Conservation (phyloP, 2,797 vertebrate species). For the Tapera naevia region DNA sequence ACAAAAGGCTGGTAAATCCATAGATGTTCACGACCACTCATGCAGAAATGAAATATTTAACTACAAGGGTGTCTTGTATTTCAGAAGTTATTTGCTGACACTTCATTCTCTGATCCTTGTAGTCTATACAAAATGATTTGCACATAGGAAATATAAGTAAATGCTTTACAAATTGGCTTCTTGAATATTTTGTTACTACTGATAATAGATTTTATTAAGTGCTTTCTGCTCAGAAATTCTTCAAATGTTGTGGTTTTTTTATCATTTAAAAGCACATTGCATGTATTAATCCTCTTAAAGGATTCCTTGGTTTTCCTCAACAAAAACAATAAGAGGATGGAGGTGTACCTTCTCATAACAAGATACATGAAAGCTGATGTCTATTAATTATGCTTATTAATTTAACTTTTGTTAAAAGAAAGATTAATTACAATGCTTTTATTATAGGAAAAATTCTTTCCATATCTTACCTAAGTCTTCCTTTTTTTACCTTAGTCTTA, state of each 20-base stretch:
- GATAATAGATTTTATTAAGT: slow-evolving; percentile 70
- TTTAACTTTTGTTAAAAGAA: slow-evolving; percentile 63
- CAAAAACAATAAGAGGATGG: slow-evolving; percentile 56
- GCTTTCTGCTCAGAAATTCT: slow-evolving; percentile 61
- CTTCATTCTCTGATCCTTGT: slow-evolving; percentile 75
- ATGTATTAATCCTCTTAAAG: slow-evolving; percentile 55
- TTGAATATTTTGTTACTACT: slow-evolving; percentile 68
- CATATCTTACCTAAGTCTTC: slow-evolving; percentile 38
- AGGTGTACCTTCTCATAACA: slow-evolving; percentile 45
- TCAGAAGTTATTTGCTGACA: slow-evolving; percentile 76
- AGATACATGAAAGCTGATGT: slow-evolving; percentile 24
- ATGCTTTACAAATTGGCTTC: slow-evolving; percentile 68
- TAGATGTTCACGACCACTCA: slow-evolving; percentile 70
- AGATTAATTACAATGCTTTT: slow-evolving; percentile 55
- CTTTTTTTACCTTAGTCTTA: slow-evolving; percentile 35
- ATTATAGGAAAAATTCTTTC: slow-evolving; percentile 3
- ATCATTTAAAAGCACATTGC: slow-evolving; percentile 65
- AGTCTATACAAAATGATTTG: slow-evolving; percentile 72
- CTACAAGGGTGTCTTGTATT: slow-evolving; percentile 74
- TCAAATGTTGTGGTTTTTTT: slow-evolving; percentile 22
- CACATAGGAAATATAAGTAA: slow-evolving; percentile 69
- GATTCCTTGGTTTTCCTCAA: slow-evolving; percentile 48
- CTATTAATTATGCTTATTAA: slow-evolving; percentile 72
- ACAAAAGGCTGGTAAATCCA: slow-evolving; percentile 72
- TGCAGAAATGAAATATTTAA: slow-evolving; percentile 81